phyloP scores from a whole-genome alignment of 2,113 vertebrate genomes.

The Xiphophorus hellerii region DNA sequence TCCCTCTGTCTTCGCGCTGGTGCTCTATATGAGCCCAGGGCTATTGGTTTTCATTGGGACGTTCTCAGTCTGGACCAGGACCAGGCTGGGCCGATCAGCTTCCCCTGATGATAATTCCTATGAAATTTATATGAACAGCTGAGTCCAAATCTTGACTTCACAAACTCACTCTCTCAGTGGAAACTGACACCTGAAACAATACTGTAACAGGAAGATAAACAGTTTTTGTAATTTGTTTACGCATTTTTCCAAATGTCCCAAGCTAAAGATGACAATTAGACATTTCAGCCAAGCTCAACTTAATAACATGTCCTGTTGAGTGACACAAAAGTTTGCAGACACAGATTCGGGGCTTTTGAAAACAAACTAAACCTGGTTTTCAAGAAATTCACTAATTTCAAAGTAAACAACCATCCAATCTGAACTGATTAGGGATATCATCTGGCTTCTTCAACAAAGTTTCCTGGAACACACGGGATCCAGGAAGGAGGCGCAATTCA shows the following conservation, averaged over 20 bases:
- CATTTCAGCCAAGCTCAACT: too few species aligned
- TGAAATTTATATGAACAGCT: conserved; percentile 59
- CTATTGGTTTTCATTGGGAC: conserved; percentile 75
- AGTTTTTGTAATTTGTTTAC: conserved; percentile 22
- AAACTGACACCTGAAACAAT: conserved; percentile 22
- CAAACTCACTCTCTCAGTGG: conserved; percentile 39
- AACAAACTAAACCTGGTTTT: conserved; percentile 10
- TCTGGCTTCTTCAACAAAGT: conserved; percentile 39
- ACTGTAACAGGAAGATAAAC: conserved; percentile 45
- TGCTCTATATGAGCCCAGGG: conserved; percentile 76
- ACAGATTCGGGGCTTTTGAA: background rate
- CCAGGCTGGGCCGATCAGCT: conserved; percentile 48
- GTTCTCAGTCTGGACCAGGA: conserved; percentile 64
- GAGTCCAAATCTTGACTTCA: conserved; percentile 51
- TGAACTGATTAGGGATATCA: conserved; percentile 22
- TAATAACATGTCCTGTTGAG: conserved; percentile 3
- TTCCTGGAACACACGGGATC: conserved; percentile 55
- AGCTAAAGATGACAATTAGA: conserved; percentile 1
- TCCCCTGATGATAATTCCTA: conserved; percentile 58
- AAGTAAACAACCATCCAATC: conserved; percentile 12
- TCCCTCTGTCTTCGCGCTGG: conserved; percentile 70
- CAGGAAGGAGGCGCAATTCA: conserved; percentile 49
- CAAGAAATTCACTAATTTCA: conserved; percentile 26
- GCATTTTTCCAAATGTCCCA: conserved; percentile 16
- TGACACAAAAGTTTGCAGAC: background rate